These are phyloP conservation scores for Hypolimnas misippus DNA, from an alignment of 2,888 invertebrate genomes.

Conservation along the genomic window DNA sequence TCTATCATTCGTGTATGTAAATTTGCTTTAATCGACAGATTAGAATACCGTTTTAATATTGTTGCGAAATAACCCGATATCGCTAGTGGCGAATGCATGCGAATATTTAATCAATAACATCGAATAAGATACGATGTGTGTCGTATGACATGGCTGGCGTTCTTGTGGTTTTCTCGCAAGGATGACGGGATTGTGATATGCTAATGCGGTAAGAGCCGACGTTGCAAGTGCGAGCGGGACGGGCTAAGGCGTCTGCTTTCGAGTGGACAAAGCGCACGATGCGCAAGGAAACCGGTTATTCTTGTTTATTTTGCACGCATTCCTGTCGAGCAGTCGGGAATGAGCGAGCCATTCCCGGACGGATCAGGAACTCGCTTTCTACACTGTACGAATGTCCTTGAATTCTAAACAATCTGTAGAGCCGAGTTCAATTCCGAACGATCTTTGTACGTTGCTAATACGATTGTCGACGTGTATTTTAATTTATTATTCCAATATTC, in stretches of 20 bases:
- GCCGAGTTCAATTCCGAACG: neutral
- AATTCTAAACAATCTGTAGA: conserved; percentile 43
- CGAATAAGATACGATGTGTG: conserved; percentile 37
- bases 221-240: conserved; percentile 53
- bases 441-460: neutral
- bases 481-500: neutral
- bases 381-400: conserved; percentile 69
- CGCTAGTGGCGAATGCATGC: conserved; percentile 36
- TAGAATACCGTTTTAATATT: conserved; percentile 18
- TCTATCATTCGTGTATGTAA: neutral
- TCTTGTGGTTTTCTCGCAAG: conserved; percentile 44
- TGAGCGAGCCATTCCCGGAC: conserved; percentile 70
- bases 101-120: conserved; percentile 45
- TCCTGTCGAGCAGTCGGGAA: conserved; percentile 72
- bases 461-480: neutral
- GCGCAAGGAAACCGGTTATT: conserved; percentile 73
- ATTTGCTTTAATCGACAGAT: conserved; percentile 18
- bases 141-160: conserved; percentile 42
- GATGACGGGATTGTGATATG: conserved; percentile 40
- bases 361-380: conserved; percentile 71
- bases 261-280: conserved; percentile 66
- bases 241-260: conserved; percentile 60
- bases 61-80: conserved; percentile 25
- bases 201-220: conserved; percentile 36
- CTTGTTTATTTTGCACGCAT: conserved; percentile 84